These are phyloP conservation scores for Catamblyrhynchus diadema DNA, from an alignment of 2,797 vertebrate genomes.

Conservation along the genomic window DNA sequence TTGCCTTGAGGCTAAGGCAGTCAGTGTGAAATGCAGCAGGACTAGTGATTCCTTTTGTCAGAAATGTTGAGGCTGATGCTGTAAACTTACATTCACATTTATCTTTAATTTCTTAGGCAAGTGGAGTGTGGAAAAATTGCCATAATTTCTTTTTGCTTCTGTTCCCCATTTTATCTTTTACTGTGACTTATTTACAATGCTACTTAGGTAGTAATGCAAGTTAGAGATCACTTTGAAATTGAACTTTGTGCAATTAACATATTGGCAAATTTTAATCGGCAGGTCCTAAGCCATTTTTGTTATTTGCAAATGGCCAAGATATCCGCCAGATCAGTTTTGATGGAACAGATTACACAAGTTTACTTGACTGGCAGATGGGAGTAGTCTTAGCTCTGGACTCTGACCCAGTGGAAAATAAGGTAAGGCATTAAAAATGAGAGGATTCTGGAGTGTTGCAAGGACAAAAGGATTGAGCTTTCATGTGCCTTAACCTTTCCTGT, in stretches of 20 bases:
- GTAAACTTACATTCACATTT: neutral
- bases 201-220: neutral
- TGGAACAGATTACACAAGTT: conserved; percentile 76
- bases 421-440: conserved; percentile 71
- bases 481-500: conserved; percentile 33
- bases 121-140: neutral
- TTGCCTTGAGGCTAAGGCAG: neutral
- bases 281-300: conserved; percentile 85
- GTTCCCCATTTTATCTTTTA: neutral
- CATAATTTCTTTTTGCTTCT: neutral
- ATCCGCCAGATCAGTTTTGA: conserved; percentile 82
- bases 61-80: neutral
- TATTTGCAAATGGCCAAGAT: conserved; percentile 87
- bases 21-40: neutral
- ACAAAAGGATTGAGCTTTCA: conserved; percentile 40
- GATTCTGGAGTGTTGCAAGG: conserved; percentile 53
- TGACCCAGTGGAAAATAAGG: conserved; percentile 87
- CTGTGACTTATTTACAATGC: fast-evolving
- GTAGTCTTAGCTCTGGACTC: conserved; percentile 87
- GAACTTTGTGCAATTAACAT: neutral
- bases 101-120: neutral
- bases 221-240: neutral
- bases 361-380: conserved; percentile 85
- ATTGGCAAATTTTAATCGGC: conserved; percentile 31
- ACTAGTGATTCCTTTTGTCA: neutral